phyloP scores from a whole-genome alignment of 1,140 invertebrate species.

The Drosophila equinoxialis region DNA sequence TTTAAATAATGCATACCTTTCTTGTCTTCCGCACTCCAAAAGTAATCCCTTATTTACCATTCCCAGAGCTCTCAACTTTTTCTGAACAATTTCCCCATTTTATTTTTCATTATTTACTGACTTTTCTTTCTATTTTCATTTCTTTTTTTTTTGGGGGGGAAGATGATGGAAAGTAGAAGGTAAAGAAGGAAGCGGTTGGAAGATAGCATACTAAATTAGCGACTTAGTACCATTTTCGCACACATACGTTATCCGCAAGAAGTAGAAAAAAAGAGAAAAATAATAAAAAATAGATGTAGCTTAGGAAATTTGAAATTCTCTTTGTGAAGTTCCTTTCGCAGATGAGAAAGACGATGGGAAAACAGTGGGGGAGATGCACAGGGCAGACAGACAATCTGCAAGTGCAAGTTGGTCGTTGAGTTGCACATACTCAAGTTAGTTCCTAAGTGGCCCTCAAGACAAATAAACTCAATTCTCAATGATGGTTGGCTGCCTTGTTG shows the following conservation, averaged over 20 bases:
- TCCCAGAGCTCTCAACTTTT: background rate
- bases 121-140: no score
- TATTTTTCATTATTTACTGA: conserved; percentile 17
- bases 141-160: no score
- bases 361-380: background rate
- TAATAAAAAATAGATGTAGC: background rate
- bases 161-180: no score
- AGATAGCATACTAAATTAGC: conserved; percentile 67
- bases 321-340: conserved; percentile 40
- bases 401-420: conserved; percentile 37
- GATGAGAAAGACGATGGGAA: background rate
- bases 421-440: conserved; percentile 43
- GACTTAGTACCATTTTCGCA: conserved; percentile 31
- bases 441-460: conserved; percentile 39
- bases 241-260: conserved; percentile 24
- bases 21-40: background rate
- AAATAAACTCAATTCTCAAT: conserved; percentile 55
- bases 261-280: background rate
- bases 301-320: conserved; percentile 48
- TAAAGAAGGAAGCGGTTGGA: background rate
- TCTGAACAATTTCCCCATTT: background rate
- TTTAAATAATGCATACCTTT: conserved; percentile 16
- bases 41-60: conserved; percentile 15
- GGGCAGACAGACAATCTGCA: conserved; percentile 35
- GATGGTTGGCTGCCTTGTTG: conserved; percentile 38